Conservation (phyloP, 2,888 invertebrate genomes). For the Noctua fimbriata region DNA sequence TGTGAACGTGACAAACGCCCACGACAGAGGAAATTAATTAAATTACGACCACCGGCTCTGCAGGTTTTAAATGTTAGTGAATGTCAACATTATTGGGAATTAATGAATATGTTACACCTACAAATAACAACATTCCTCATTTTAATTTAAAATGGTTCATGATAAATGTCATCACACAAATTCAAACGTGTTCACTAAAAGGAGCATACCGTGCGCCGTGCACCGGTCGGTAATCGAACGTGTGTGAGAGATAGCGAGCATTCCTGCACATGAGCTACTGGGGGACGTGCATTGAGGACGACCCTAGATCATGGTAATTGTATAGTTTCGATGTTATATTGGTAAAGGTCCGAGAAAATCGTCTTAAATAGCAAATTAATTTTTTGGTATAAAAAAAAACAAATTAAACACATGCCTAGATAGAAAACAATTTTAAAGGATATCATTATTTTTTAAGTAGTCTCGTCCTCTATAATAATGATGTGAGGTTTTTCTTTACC, state of each 20-base stretch:
- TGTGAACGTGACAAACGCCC: not conserved
- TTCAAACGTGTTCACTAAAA: conserved; percentile 12
- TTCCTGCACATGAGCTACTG: conserved; percentile 19
- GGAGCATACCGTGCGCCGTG: not conserved
- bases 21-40: not conserved
- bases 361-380: not conserved
- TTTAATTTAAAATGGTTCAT: not conserved
- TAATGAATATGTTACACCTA: not conserved
- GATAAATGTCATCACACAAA: not conserved
- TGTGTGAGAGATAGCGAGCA: conserved; percentile 32
- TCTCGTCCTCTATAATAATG: not conserved
- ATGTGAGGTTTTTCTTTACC: not conserved
- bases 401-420: not conserved
- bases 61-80: not conserved
- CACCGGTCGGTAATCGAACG: conserved; percentile 43
- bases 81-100: not conserved
- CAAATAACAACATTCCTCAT: not conserved
- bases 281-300: conserved; percentile 8
- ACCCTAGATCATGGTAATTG: not conserved
- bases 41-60: not conserved
- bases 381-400: not conserved
- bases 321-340: not conserved
- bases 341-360: not conserved
- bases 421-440: not conserved
- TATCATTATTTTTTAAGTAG: not conserved